These are phyloP conservation scores for Procavia capensis DNA, from an alignment of 2,113 vertebrate species.

Conservation along the genomic window DNA sequence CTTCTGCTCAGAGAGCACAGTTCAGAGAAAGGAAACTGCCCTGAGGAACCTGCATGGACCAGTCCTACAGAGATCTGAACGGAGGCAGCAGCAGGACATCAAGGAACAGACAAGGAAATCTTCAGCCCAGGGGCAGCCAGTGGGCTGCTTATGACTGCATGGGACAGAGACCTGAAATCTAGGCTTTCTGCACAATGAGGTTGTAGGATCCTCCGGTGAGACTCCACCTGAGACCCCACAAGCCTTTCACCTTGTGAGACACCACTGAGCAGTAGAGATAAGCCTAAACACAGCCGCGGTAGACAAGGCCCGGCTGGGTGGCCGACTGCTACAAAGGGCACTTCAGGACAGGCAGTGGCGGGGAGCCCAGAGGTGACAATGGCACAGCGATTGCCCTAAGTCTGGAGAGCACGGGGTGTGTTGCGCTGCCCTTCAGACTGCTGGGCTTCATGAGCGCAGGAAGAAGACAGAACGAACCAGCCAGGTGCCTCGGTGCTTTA, in stretches of 20 bases:
- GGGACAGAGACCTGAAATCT: background rate
- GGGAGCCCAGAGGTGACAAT: background rate
- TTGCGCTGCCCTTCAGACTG: background rate
- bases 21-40: background rate
- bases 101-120: background rate
- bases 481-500: background rate
- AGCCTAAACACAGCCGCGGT: background rate
- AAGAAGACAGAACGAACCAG: background rate
- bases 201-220: background rate
- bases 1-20: background rate
- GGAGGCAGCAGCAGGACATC: background rate
- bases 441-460: background rate
- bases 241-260: background rate
- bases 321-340: background rate
- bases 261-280: background rate
- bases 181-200: background rate
- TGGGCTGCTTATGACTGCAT: background rate
- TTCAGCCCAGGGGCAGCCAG: background rate
- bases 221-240: background rate
- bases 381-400: background rate
- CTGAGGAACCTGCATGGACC: background rate
- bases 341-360: background rate
- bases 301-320: background rate
- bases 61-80: background rate
- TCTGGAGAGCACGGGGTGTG: background rate